phyloP scores from a whole-genome alignment of 2,888 invertebrate genomes.

The Pheosia tremula region DNA sequence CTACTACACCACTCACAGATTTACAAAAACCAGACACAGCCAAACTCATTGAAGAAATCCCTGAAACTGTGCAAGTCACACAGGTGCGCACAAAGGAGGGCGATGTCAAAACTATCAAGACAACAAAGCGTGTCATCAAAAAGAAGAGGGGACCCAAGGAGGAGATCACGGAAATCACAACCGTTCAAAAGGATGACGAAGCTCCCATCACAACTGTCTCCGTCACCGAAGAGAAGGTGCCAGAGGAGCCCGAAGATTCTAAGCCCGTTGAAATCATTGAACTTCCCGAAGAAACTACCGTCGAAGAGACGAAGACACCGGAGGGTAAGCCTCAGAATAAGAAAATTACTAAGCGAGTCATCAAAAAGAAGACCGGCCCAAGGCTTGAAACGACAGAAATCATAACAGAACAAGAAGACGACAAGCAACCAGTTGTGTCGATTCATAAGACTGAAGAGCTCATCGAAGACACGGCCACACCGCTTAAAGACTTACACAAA shows the following conservation, averaged over 20 bases:
- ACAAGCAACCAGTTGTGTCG: constrained; percentile 56
- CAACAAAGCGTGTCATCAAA: constrained; percentile 19
- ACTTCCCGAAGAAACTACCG: constrained; percentile 54
- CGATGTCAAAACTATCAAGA: constrained; percentile 15
- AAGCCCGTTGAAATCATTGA: constrained; percentile 34
- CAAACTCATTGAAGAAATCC: constrained; percentile 29
- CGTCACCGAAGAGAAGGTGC: constrained; percentile 21
- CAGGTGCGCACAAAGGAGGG: constrained; percentile 18
- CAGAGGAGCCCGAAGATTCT: constrained; percentile 34
- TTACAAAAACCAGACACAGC: constrained; percentile 12
- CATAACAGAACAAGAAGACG: constrained; percentile 26
- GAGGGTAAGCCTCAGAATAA: constrained; percentile 53
- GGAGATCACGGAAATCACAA: constrained; percentile 35
- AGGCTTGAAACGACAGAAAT: constrained; percentile 43
- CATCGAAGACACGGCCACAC: constrained; percentile 24
- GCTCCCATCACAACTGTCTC: constrained; percentile 32
- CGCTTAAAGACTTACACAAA: constrained; percentile 23
- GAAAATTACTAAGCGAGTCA: constrained; percentile 55
- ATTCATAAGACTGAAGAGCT: constrained; percentile 56
- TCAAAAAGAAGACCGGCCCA: constrained; percentile 66
- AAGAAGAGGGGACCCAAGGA: constrained; percentile 18
- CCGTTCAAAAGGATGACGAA: constrained; percentile 38
- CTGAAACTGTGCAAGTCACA: constrained; percentile 46
- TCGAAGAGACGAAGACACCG: constrained; percentile 45
- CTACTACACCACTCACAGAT: constrained; percentile 34